Conservation (phyloP, 2,797 vertebrate species). For the Propithecus deckenii region DNA sequence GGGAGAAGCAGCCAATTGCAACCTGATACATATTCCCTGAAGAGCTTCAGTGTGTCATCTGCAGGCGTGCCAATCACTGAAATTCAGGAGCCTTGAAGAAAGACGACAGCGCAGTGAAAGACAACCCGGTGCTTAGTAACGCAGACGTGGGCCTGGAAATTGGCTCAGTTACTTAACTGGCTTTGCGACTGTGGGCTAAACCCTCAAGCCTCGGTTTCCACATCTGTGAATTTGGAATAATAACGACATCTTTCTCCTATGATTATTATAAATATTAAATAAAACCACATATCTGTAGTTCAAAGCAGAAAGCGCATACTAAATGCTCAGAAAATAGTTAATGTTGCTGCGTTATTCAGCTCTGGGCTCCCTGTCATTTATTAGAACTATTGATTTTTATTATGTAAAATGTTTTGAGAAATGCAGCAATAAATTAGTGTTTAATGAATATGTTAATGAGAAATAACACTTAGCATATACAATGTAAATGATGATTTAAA, state of each 20-base stretch:
- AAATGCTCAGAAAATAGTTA: neutral
- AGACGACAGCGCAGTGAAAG: neutral
- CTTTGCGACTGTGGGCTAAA: neutral
- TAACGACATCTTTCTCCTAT: neutral
- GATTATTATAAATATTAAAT: neutral
- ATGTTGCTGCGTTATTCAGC: neutral
- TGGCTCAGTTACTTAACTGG: neutral
- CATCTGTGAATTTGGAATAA: neutral
- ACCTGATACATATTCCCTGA: neutral
- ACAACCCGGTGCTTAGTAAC: neutral
- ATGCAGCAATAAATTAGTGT: neutral
- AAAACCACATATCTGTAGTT: neutral
- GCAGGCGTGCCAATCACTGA: neutral
- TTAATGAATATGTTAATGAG: neutral
- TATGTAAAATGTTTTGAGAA: neutral
- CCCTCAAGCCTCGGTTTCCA: neutral
- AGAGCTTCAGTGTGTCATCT: neutral
- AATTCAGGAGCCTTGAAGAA: neutral
- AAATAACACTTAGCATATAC: neutral
- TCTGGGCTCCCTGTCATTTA: neutral
- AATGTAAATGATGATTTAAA: neutral
- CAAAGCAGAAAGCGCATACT: neutral
- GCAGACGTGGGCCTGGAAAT: neutral
- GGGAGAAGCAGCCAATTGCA: constrained; percentile 25
- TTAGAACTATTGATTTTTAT: neutral